phyloP scores from a whole-genome alignment of 2,113 vertebrate species.

The Elgaria multicarinata region DNA sequence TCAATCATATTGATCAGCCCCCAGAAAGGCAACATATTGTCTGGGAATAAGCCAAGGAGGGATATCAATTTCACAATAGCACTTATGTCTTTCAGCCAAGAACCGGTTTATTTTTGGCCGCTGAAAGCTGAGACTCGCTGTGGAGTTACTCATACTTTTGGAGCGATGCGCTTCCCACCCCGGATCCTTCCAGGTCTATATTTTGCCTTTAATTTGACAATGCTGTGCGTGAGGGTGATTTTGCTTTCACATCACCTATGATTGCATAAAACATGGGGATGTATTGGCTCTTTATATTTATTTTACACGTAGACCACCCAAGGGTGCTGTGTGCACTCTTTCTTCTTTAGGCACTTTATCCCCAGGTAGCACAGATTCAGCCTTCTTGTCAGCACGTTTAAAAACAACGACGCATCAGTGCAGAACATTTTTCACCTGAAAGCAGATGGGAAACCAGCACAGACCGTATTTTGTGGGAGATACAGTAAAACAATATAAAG shows the following conservation, averaged over 20 bases:
- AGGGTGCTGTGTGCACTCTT: neutral
- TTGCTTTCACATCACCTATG: slow-evolving; percentile 1
- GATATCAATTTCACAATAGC: slow-evolving; percentile 90
- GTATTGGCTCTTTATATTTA: slow-evolving; percentile 5
- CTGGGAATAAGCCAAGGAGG: slow-evolving; percentile 86
- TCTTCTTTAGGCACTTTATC: neutral
- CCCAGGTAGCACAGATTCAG: neutral
- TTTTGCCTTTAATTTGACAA: slow-evolving; percentile 45
- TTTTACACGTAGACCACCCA: neutral
- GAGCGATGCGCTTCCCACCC: slow-evolving; percentile 35
- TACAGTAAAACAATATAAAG: neutral
- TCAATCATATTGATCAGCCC: slow-evolving; percentile 94
- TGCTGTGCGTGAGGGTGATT: neutral
- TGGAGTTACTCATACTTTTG: slow-evolving; percentile 55
- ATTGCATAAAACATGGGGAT: rapidly evolving
- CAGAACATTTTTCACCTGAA: neutral
- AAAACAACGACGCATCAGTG: neutral
- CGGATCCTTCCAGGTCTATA: slow-evolving; percentile 37
- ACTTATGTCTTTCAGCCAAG: slow-evolving; percentile 83
- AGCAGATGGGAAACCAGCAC: neutral
- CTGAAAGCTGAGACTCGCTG: slow-evolving; percentile 68
- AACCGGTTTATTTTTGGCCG: slow-evolving; percentile 79
- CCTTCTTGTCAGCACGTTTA: neutral
- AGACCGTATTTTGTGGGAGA: neutral
- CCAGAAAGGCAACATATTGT: slow-evolving; percentile 95